These are phyloP conservation scores for Belgica antarctica DNA, from an alignment of 2,888 invertebrate genomes.

Conservation along the genomic window DNA sequence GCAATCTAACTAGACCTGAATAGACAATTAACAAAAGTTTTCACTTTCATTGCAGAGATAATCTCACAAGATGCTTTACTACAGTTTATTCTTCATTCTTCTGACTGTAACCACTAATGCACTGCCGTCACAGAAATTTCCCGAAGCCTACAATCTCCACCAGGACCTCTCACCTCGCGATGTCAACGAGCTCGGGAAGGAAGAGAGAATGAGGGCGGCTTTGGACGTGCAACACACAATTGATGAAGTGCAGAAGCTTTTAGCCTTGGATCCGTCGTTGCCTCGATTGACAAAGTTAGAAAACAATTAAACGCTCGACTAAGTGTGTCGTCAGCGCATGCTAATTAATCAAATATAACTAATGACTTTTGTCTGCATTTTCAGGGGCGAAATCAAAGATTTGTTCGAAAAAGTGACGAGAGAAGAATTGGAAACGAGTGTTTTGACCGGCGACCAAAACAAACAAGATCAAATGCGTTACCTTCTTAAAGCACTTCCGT, in stretches of 20 bases:
- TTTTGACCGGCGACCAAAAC: slow-evolving; percentile 52
- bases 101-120: neutral
- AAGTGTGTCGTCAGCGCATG: neutral
- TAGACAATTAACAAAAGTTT: no score
- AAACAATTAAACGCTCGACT: neutral
- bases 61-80: slow-evolving; percentile 19
- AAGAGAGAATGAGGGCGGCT: slow-evolving; percentile 41
- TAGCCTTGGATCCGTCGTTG: slow-evolving; percentile 52
- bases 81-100: neutral
- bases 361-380: no score
- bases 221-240: slow-evolving; percentile 53
- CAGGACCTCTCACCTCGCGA: slow-evolving; percentile 29
- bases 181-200: slow-evolving; percentile 28
- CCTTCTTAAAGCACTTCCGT: slow-evolving; percentile 54
- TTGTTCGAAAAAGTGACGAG: slow-evolving; percentile 55
- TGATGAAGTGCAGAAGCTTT: slow-evolving; percentile 53
- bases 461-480: slow-evolving; percentile 55
- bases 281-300: slow-evolving; percentile 51
- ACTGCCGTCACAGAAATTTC: slow-evolving; percentile 4
- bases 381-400: slow-evolving; percentile 54
- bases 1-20: no score
- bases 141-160: slow-evolving; percentile 30
- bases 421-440: slow-evolving; percentile 54
- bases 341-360: neutral
- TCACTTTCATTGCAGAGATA: no score